Percentiles rank a stretch among this genome's conserved stretches.
Conservation (phyloP, 2,113 vertebrate genomes). For the Lampris incognitus region DNA sequence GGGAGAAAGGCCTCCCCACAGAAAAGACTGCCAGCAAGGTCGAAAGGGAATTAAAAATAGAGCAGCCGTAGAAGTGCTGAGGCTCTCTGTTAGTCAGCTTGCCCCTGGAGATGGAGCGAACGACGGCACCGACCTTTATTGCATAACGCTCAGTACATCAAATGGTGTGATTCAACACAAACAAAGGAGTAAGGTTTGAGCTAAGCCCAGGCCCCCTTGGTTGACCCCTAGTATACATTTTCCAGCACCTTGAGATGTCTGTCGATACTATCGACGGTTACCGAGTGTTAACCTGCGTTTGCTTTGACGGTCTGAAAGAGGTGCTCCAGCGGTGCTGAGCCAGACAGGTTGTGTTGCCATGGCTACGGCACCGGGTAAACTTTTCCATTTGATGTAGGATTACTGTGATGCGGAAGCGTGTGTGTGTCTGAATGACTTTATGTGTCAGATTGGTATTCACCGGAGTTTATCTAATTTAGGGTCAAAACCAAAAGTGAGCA, state of each 20-base stretch:
- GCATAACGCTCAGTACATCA: slow-evolving; percentile 24
- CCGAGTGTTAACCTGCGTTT: slow-evolving; percentile 42
- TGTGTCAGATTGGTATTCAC: background rate
- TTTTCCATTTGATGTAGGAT: slow-evolving; percentile 25
- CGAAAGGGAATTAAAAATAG: slow-evolving; percentile 53
- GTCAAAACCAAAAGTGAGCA: background rate
- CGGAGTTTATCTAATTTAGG: background rate
- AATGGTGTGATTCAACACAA: background rate
- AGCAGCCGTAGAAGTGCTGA: slow-evolving; percentile 15
- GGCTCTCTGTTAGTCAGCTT: slow-evolving; percentile 22
- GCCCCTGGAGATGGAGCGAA: slow-evolving; percentile 17
- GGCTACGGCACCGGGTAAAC: slow-evolving; percentile 55
- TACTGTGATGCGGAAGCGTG: slow-evolving; percentile 9
- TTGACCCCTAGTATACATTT: background rate
- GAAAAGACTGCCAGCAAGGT: slow-evolving; percentile 49
- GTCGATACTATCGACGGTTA: slow-evolving; percentile 8
- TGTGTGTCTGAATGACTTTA: background rate
- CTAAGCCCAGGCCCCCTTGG: background rate
- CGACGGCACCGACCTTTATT: slow-evolving; percentile 14
- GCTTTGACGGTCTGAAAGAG: slow-evolving; percentile 42
- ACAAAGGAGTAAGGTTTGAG: background rate
- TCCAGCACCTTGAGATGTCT: slow-evolving; percentile 27
- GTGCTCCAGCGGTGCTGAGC: background rate
- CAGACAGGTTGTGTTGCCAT: slow-evolving; percentile 62
- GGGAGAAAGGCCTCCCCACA: slow-evolving; percentile 9